A percentile compares a stretch with the other conserved stretches of the same genome.
Evolutionary conservation across 2,797 vertebrate species (phyloP).

Genomic region (Chelmon rostratus): DNA sequence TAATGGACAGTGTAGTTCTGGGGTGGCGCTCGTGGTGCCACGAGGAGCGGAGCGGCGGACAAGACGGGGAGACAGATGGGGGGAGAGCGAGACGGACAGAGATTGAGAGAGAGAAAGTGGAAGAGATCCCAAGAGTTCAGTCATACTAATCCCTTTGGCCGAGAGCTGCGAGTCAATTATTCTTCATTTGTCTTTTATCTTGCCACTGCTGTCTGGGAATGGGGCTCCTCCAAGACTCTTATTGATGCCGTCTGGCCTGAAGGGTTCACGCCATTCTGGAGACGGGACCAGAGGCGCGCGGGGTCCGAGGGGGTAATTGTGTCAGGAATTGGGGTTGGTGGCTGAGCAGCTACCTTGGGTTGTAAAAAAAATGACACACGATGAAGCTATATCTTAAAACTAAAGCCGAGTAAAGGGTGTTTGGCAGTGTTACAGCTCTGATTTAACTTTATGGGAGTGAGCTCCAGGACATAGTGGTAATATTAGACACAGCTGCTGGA

Average conservation of each 20-base stretch:
- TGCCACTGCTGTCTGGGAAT: constrained; percentile 73
- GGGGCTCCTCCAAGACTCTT: constrained; percentile 69
- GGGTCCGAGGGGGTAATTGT: constrained; percentile 70
- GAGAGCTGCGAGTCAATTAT: constrained; percentile 84
- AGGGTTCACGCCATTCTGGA: constrained; percentile 67
- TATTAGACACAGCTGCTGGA: constrained; percentile 48
- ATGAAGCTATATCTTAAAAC: constrained; percentile 37
- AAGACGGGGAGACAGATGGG: constrained; percentile 63
- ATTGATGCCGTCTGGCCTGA: constrained; percentile 80
- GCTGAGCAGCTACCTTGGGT: constrained; percentile 34
- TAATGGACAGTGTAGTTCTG: constrained; percentile 61
- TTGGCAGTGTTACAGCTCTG: constrained; percentile 28
- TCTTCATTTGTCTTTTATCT: constrained; percentile 86
- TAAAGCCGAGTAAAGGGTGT: constrained; percentile 16
- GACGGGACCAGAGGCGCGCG: constrained; percentile 45
- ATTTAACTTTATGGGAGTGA: constrained; percentile 40
- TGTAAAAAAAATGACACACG: constrained; percentile 24
- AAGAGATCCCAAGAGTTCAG: constrained; percentile 76
- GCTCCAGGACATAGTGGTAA: constrained; percentile 2
- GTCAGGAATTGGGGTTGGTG: constrained; percentile 71
- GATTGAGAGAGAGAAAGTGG: constrained; percentile 68
- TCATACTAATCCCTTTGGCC: constrained; percentile 83
- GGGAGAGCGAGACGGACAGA: constrained; percentile 56
- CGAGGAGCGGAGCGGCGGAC: constrained; percentile 29
- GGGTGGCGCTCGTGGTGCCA: constrained; percentile 41